Conservation (phyloP, 2,113 vertebrate species). For the Oncorhynchus nerka region DNA sequence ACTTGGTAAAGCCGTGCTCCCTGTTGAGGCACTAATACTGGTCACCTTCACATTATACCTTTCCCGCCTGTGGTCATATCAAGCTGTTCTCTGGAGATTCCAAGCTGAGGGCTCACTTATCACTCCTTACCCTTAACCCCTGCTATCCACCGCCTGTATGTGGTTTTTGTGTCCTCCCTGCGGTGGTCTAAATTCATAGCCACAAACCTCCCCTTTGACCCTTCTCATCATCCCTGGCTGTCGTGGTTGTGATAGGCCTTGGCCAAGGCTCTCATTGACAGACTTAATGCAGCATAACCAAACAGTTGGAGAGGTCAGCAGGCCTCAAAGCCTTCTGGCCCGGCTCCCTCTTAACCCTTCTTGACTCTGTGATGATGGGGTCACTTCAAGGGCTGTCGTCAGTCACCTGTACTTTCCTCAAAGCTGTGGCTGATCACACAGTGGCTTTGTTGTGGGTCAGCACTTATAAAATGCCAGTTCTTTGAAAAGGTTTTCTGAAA, state of each 20-base stretch:
- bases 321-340: neutral
- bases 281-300: conserved; percentile 12
- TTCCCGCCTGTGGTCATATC: neutral
- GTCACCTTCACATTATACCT: neutral
- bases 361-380: neutral
- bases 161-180: neutral
- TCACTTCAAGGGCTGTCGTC: neutral
- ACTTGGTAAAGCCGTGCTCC: neutral
- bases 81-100: neutral
- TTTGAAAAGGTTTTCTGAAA: no score
- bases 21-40: neutral
- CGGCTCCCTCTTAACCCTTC: neutral
- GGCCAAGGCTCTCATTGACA: neutral
- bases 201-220: conserved; percentile 11
- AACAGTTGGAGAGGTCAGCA: neutral
- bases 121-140: neutral
- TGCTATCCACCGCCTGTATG: neutral
- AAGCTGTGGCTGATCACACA: neutral
- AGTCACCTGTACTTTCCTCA: neutral
- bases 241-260: neutral
- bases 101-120: neutral
- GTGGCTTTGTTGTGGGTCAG: no score
- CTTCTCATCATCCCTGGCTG: neutral
- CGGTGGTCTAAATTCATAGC: neutral
- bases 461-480: no score